These are phyloP conservation scores for Allacma fusca DNA, from an alignment of 2,888 invertebrate genomes.

Conservation along the genomic window DNA sequence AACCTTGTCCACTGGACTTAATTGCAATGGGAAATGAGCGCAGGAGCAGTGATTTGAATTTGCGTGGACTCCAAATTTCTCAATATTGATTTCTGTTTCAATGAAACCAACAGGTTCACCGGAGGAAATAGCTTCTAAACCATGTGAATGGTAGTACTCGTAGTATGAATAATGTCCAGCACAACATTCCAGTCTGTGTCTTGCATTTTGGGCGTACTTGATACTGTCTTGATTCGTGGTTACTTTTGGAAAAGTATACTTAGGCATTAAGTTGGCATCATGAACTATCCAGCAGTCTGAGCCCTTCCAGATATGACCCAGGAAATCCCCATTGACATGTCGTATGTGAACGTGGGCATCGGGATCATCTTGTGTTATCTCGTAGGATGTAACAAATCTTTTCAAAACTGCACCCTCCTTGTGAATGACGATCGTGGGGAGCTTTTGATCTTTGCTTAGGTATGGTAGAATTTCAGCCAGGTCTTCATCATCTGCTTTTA, in stretches of 20 bases:
- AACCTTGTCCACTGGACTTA: slow-evolving; percentile 3
- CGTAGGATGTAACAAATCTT: not conserved
- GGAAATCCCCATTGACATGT: slow-evolving; percentile 13
- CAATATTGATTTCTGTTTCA: slow-evolving; percentile 16
- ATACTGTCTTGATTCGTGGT: not conserved
- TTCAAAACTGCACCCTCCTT: slow-evolving; percentile 9
- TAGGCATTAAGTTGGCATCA: slow-evolving; percentile 8
- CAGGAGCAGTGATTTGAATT: slow-evolving; percentile 5
- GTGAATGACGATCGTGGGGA: slow-evolving; percentile 1
- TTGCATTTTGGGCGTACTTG: slow-evolving; percentile 5
- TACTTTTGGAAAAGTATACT: slow-evolving; percentile 22
- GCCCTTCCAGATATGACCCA: slow-evolving; percentile 21
- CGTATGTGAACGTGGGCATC: slow-evolving; percentile 9
- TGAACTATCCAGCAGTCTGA: slow-evolving; percentile 18
- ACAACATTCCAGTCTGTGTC: not conserved
- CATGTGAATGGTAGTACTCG: slow-evolving; percentile 18
- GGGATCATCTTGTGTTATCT: slow-evolving; percentile 3
- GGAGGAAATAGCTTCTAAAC: not conserved
- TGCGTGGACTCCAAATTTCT: not conserved
- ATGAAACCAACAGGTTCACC: slow-evolving; percentile 16
- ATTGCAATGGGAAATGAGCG: not conserved
- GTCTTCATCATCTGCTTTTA: not conserved
- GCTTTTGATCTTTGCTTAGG: not conserved
- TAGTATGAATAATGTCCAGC: not conserved
- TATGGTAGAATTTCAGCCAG: slow-evolving; percentile 9